Base-by-base conservation (phyloP, 2,797 vertebrate species). In the Premnoplex brunnescens region DNA sequence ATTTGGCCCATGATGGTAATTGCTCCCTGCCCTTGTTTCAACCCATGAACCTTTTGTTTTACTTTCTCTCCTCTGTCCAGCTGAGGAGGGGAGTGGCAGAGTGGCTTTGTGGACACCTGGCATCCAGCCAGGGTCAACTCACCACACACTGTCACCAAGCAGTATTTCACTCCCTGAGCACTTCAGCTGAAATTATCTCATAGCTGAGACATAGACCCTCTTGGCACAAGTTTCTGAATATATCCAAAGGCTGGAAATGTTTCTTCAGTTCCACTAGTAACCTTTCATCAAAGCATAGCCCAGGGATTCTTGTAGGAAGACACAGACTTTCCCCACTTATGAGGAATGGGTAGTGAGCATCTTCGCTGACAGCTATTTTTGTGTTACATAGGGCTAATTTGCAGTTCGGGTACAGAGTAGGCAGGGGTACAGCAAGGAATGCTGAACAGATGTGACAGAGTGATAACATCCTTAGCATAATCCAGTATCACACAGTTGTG, bases 371-470 rank as follows among this genome's bases (percentile, higher is more conserved):
- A 73, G 78, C 46, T 93, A 54, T 74, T 79, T 90, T 56, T 81
- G 34, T 48, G 54, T 76, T 91, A 39, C 2, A 2, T 30, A 34
- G 90, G 79, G 58, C 85, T 91, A 46, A 87, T 92, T 59, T 94
- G 74, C 74, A 52, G 41, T 71, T 83, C 0, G 64, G 49, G 88
- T 92, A 79, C 84, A 75, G 95, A 48, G 67, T 79, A 88, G 88
- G 95, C 93, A 91, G 77, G 78, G 64, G 87, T 77, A 85, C 85
- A 89, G 78, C 66, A 62, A 88, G 58, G 83, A 91, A 54, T n/a
- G 44, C 5, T 90, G 83, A 93, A 84, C 88, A 93, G 86, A 92
- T 86, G 92, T 95, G 92, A 92, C 92, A 82, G 24, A 84, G 72
- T 4, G 14, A 43, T 91, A 93, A 83, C 87, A 85, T 89, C 68